Base-by-base conservation (phyloP, 2,797 vertebrate species). In the Trachurus trachurus region DNA sequence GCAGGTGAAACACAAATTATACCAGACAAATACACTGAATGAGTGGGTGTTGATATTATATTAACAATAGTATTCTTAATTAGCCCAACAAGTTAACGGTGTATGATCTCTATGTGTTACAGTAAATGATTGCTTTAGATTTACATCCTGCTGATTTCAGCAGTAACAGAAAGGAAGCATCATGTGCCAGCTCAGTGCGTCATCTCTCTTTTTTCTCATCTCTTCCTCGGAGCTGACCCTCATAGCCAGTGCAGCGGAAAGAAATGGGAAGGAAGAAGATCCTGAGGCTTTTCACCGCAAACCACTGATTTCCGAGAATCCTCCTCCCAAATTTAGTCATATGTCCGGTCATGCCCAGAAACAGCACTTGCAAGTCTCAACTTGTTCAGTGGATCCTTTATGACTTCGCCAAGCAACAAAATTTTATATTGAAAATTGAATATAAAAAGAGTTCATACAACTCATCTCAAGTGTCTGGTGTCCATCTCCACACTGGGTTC, bases 261-360 rank as follows among this genome's bases (percentile, higher is more conserved):
- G 13, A 63, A 90, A 91, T 83, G 16, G 76, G 89, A 92, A 90
- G 89, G 80, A 92, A 83, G 72, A 6, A 39, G 31, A 74, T 71
- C 5, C 52, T 9, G 1, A 21, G n/a, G 34, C 37, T 78, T 79
- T 17, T 39, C 2, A 66, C 62, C 62, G 19, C 61, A 80, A 78
- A 80, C 78, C 66, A 5, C 79, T 12, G 2, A 44, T 50, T 81
- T 85, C 84, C 37, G 13, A 60, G 47, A 49, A 66, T 69, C 56
- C 56, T 21, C 22, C 44, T 9, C 29, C 70, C 88, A 88, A 70
- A 84, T 87, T 74, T 76, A 74, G 88, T 78, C 54, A 78, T 66
- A 19, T 70, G 42, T 58, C 39, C 13, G 66, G 5, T 1, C 2
- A 4, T 22, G 5, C 8, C 16, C 26, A 2, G 1, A 49, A 26